Base-by-base conservation (phyloP, 2,113 vertebrate genomes). In the Amphiprion percula region DNA sequence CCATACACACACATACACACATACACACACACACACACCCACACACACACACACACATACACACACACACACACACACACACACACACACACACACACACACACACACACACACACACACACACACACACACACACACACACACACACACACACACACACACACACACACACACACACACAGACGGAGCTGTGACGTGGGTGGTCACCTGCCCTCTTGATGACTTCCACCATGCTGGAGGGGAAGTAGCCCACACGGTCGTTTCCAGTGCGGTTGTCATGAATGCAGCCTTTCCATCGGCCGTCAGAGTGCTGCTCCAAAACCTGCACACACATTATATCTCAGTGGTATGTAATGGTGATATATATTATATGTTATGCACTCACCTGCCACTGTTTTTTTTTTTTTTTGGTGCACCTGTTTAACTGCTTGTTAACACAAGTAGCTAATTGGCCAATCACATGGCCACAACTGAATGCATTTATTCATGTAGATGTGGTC, bases 191-290 rank as follows among this genome's bases (percentile, higher is more conserved):
- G 84, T 85, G 85, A 88, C 64, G 89, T 80, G 77, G 84, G 84
- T 84, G 85, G 95, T 96, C 95, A 97, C 98, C 97, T 97, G 97
- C 96, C 96, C 97, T 94, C 91, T 99, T 99, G 86, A 99, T 97
- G 78, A 97, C 96, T 92, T 99, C 98, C 1, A 97, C 98, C 66
- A 99, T 96, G 86, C 96, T 98, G 87, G 97, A 98, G 0, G 98
- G 98, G 92, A 99, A 99, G 89, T 99, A 99, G 67, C 98, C 98
- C 63, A 99, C 97, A 0, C 98, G 95, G 93, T 99, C 98, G 1
- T 98, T 98, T 93, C 98, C 98, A 0, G 98, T 99, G 71, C 97
- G 95, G 95, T 98, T 99, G 93, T 99, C 98, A 30, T 99, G 98
- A 89, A 99, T 99, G 80, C 98, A 99, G 85, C 98, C 98, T 87